Conservation (phyloP, 2,113 vertebrate species). For the Gasterosteus aculeatus region DNA sequence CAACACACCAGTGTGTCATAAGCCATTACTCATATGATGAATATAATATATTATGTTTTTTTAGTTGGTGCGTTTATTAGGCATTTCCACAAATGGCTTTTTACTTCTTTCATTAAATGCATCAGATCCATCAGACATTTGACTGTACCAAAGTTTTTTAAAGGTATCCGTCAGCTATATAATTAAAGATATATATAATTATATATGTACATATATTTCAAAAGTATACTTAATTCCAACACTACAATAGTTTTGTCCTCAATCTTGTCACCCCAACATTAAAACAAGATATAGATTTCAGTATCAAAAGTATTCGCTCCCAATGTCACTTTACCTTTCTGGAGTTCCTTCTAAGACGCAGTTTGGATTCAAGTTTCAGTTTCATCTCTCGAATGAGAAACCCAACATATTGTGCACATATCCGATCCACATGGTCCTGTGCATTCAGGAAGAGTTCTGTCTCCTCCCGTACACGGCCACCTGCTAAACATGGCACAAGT, state of each 20-base stretch:
- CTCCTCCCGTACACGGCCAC: slow-evolving; percentile 70
- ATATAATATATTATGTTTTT: not conserved
- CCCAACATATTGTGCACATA: slow-evolving; percentile 69
- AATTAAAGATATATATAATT: no score
- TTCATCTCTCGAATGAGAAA: slow-evolving; percentile 39
- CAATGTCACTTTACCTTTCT: slow-evolving; percentile 5
- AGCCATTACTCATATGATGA: not conserved
- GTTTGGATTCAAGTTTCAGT: slow-evolving; percentile 38
- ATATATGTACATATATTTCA: no score
- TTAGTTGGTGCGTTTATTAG: slow-evolving; percentile 16
- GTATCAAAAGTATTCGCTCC: not conserved
- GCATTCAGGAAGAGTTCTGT: slow-evolving; percentile 71
- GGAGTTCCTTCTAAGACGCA: slow-evolving; percentile 1
- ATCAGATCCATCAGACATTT: not conserved
- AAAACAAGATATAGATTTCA: not conserved
- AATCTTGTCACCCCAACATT: not conserved
- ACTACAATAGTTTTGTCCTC: not conserved
- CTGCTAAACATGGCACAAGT: slow-evolving; percentile 79
- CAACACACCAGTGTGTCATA: not conserved
- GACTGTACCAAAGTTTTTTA: not conserved
- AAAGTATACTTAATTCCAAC: not conserved
- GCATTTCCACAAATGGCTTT: not conserved
- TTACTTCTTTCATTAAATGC: slow-evolving; percentile 8
- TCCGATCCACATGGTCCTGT: slow-evolving; percentile 76
- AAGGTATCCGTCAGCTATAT: not conserved